phyloP scores from a whole-genome alignment of 2,888 invertebrate species.

The Scaptomyza reducta region DNA sequence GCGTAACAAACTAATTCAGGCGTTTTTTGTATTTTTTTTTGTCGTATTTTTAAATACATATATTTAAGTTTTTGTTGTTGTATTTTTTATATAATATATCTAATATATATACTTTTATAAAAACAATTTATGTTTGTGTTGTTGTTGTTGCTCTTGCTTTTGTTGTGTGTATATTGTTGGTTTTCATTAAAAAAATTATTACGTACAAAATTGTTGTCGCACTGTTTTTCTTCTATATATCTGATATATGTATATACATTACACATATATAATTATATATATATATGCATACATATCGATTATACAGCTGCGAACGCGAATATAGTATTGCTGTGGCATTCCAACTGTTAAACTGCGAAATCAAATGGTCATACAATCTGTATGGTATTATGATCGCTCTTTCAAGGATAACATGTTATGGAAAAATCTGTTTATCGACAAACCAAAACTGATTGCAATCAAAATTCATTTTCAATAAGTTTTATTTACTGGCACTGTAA shows the following conservation, averaged over 20 bases:
- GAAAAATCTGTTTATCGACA: not conserved
- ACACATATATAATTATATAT: conserved; percentile 46
- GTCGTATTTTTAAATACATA: conserved; percentile 61
- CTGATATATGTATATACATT: conserved; percentile 64
- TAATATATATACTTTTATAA: conserved; percentile 69
- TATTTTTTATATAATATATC: conserved; percentile 54
- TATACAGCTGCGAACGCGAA: not conserved
- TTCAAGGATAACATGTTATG: not conserved
- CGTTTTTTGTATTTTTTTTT: conserved; percentile 63
- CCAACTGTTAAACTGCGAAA: not conserved
- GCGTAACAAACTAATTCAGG: conserved; percentile 77
- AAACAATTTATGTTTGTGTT: conserved; percentile 63
- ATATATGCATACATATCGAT: conserved; percentile 31
- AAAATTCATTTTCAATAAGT: too few relatives aligned
- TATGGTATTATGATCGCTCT: not conserved
- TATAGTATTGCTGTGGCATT: not conserved
- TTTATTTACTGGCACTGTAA: too few relatives aligned
- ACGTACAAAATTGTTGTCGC: conserved; percentile 73
- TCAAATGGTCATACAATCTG: not conserved
- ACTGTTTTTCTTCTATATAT: conserved; percentile 56
- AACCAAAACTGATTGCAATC: not conserved
- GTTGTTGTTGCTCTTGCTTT: conserved; percentile 27
- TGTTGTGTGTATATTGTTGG: conserved; percentile 48
- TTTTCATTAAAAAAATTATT: conserved; percentile 68
- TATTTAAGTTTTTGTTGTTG: conserved; percentile 31